phyloP scores from a whole-genome alignment of 2,888 invertebrate genomes.

The Eustalomyia histrio region DNA sequence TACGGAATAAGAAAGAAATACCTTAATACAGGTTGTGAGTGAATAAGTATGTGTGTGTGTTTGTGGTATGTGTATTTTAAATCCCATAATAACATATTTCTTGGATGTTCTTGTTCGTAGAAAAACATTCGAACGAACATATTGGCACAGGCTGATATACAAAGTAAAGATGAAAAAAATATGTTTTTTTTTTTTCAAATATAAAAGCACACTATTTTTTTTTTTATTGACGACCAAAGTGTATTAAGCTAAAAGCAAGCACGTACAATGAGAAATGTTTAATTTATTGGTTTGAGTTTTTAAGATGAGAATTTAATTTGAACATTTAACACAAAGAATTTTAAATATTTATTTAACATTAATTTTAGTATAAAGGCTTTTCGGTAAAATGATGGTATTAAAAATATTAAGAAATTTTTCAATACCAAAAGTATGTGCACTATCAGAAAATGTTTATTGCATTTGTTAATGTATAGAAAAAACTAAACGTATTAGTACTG shows the following conservation, averaged over 20 bases:
- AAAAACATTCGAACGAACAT: neutral
- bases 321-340: constrained; percentile 6
- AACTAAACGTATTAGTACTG: no score
- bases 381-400: neutral
- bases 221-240: constrained; percentile 1
- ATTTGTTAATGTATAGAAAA: no score
- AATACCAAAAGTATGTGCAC: no score
- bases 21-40: neutral
- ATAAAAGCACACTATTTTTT: neutral
- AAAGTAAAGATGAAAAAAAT: neutral
- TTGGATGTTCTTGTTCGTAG: neutral
- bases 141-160: neutral
- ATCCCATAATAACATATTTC: constrained; percentile 13
- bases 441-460: no score
- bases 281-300: constrained; percentile 4
- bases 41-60: neutral
- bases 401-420: no score
- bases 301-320: constrained; percentile 3
- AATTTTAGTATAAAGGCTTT: neutral
- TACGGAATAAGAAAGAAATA: neutral
- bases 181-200: neutral
- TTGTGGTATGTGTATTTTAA: constrained; percentile 4
- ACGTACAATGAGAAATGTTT: neutral
- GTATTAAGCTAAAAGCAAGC: neutral
- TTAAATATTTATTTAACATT: constrained; percentile 3